Base-by-base conservation (phyloP, 2,797 vertebrate species). In the Spinibarbus caldwelli region DNA sequence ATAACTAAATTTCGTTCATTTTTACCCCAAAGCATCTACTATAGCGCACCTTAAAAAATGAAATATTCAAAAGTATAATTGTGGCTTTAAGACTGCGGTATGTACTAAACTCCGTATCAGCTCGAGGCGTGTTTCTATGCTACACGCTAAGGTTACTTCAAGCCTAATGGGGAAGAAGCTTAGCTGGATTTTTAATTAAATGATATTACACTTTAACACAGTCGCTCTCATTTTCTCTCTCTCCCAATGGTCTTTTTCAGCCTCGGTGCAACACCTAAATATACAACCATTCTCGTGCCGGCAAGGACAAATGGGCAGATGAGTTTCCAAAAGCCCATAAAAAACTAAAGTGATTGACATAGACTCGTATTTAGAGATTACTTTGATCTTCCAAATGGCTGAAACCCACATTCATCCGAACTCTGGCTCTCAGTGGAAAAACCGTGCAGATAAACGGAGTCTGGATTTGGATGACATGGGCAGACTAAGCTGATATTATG, bases 401-500 rank as follows among this genome's bases (percentile, higher is more conserved):
- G 34, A 78, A 77, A 77, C 75, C 47, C 62, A 78, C 47, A 77
- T 68, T 57, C 64, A 68, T 68, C 73, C 45, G 19, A 43, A 57
- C 73, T 68, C 62, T 77, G 17, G 34, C 73, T 84, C 36, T 78
- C 47, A 6, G 54, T 62, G 41, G 57, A 66, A 83, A 75, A 75
- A 23, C 62, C 21, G 11, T 83, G 38, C 70, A 66, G 70, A 83
- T 75, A 83, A 83, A 64, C 54, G 5, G 29, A 47, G 54, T 59
- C 54, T 78, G 82, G 82, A 84, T 84, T 84, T 78, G 82, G 47
- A 77, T 57, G 73, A 67, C 72, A 84, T 54, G 62, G 82, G 73
- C 82, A 68, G 82, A 76, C 59, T 84, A 84, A 84, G 62, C 73
- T 84, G 82, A 84, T 84, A 84, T 78, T 68, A 68, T 78, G 45